These are phyloP conservation scores for Spodoptera exigua DNA, from an alignment of 2,888 invertebrate genomes.

Conservation along the genomic window DNA sequence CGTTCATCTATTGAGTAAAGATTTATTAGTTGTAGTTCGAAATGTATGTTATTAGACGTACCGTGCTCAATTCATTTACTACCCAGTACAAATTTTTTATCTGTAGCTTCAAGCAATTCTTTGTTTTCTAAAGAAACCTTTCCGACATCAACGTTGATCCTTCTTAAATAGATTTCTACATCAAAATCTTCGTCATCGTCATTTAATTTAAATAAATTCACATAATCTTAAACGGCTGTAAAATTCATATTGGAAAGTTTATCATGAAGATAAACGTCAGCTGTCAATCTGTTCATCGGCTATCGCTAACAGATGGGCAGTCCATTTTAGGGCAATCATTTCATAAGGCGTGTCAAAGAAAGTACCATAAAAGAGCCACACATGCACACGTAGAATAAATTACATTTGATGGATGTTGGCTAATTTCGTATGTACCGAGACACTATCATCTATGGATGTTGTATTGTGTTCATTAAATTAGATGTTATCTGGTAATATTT, in stretches of 20 bases:
- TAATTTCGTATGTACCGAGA: conserved; percentile 23
- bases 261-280: conserved; percentile 51
- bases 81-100: background rate
- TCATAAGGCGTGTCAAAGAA: conserved; percentile 59
- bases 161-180: background rate
- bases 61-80: conserved; percentile 5
- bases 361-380: conserved; percentile 52
- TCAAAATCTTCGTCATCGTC: background rate
- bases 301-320: conserved; percentile 58
- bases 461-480: conserved; percentile 13
- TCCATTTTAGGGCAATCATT: conserved; percentile 60
- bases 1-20: conserved; percentile 3
- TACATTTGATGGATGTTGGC: conserved; percentile 46
- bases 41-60: conserved; percentile 2
- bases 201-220: conserved; percentile 20
- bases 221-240: conserved; percentile 38
- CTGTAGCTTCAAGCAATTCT: background rate
- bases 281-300: conserved; percentile 56
- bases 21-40: conserved; percentile 2
- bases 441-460: conserved; percentile 1
- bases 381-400: conserved; percentile 51
- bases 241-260: conserved; percentile 52
- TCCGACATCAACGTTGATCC: background rate
- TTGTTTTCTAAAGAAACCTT: background rate
- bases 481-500: background rate